Conservation (phyloP, 2,113 vertebrate genomes). For the Takifugu bimaculatus region DNA sequence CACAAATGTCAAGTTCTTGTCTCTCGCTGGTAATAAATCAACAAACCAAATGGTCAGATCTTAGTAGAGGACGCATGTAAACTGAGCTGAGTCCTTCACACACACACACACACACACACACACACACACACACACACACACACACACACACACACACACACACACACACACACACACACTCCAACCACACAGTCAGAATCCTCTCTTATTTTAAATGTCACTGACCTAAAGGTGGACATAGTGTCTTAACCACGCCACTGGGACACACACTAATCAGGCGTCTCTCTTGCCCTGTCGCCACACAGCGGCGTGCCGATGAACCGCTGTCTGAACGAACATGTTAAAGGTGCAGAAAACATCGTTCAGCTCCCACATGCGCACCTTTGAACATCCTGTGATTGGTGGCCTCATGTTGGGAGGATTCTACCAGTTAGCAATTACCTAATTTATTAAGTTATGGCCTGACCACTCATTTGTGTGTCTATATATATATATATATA, state of each 20-base stretch:
- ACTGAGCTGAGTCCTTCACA: no score
- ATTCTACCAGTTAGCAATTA: no score
- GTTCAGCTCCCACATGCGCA: constrained; percentile 21
- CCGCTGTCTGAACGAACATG: constrained; percentile 14
- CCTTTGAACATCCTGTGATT: constrained; percentile 3
- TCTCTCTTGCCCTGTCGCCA: not conserved
- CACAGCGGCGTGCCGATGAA: no score
- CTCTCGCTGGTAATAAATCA: no score
- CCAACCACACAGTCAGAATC: constrained; percentile 23
- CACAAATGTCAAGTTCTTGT: no score
- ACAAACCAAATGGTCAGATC: no score
- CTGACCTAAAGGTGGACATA: constrained; percentile 65
- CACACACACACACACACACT: constrained; percentile 22
- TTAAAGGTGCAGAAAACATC: constrained; percentile 21
- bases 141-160: constrained; percentile 28
- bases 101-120: no score
- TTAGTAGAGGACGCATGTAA: no score
- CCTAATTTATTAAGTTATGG: no score
- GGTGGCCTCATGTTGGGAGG: not conserved
- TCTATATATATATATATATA: no score
- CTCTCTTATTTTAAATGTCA: constrained; percentile 71
- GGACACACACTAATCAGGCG: constrained; percentile 38
- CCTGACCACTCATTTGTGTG: no score
- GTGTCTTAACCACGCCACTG: constrained; percentile 43
- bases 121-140: no score